Evolutionary conservation across 2,888 invertebrate species (phyloP), one percentile per base, ranked within the genome.

Genomic region (Tipula confusa): DNA sequence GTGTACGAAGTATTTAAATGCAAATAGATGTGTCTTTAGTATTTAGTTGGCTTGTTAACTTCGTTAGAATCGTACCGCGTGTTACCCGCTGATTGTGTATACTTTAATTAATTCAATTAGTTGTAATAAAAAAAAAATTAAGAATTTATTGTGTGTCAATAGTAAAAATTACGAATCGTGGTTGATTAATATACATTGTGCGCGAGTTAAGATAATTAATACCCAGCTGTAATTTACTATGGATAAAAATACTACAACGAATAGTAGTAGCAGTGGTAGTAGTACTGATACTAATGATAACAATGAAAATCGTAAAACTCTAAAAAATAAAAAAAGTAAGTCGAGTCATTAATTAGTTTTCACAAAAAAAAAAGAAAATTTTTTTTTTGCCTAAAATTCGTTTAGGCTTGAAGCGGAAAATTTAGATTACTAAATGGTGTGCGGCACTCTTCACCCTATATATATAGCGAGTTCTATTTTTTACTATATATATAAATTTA

Each of bases 291-390:
- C 9, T 64, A 64, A 64, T 64, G 64, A 64, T 24, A 64, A 18
- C 64, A 64, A 64, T 64, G 64, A 64, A 64, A 64, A 64, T 64
- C 64, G 64, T 18, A 64, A 64, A 64, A 24, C 18, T 18, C 24
- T 64, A 64, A 64, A 64, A 64, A 64, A 64, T 64, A 64, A 64
- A 24, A 64, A 24, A 64, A 7, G 64, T 64, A 64, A 64, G 64
- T 64, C 64, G 11, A 64, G 64, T 64, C 64, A 64, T 64, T 64
- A 64, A 64, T 64, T 64, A 64, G 64, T 64, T 64, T 64, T 64
- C 24, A 13, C 3, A 13, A 13, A 64, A 18, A 64, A 64, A 64
- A 64, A 24, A 18, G n/a, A n/a, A 64, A 38, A 43, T 15, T 15
- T 48, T 64, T 64, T 64, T 64, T 18, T 18, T 64, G 24, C 24